Conservation (phyloP, 1,140 invertebrate genomes). For the Listronotus bonariensis region DNA sequence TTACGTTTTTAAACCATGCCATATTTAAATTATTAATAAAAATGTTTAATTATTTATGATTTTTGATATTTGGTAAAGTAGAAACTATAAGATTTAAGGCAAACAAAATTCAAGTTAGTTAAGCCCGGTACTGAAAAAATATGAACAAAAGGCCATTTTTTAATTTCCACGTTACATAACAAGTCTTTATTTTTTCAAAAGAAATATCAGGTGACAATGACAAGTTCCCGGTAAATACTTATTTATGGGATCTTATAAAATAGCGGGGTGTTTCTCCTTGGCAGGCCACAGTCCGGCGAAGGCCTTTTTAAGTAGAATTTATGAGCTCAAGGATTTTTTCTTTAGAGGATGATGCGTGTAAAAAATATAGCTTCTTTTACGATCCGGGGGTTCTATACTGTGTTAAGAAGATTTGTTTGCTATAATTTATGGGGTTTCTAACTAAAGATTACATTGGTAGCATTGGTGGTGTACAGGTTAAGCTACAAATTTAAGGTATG, state of each 20-base stretch:
- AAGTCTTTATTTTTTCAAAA: constrained; percentile 29
- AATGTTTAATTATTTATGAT: no score
- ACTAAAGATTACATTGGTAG: constrained; percentile 1
- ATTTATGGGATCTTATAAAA: constrained; percentile 36
- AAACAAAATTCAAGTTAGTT: neutral
- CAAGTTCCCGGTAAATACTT: constrained; percentile 39
- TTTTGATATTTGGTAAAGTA: no score
- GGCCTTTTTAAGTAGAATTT: constrained; percentile 37
- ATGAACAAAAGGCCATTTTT: constrained; percentile 16
- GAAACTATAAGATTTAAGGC: no score
- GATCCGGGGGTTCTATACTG: constrained; percentile 30
- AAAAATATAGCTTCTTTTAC: constrained; percentile 34
- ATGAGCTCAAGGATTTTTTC: constrained; percentile 36
- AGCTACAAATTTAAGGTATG: no score
- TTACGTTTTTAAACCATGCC: no score
- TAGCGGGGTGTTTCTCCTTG: constrained; percentile 32
- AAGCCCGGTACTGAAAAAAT: constrained; percentile 15
- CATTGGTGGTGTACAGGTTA: no score
- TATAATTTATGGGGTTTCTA: constrained; percentile 14
- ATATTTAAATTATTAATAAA: no score
- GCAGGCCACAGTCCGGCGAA: constrained; percentile 24
- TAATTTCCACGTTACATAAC: constrained; percentile 29
- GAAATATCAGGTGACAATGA: constrained; percentile 30
- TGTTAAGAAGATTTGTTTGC: constrained; percentile 29
- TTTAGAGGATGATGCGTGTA: constrained; percentile 35